Conservation (phyloP, 1,140 invertebrate genomes). For the Pemphigus obesinymphae region DNA sequence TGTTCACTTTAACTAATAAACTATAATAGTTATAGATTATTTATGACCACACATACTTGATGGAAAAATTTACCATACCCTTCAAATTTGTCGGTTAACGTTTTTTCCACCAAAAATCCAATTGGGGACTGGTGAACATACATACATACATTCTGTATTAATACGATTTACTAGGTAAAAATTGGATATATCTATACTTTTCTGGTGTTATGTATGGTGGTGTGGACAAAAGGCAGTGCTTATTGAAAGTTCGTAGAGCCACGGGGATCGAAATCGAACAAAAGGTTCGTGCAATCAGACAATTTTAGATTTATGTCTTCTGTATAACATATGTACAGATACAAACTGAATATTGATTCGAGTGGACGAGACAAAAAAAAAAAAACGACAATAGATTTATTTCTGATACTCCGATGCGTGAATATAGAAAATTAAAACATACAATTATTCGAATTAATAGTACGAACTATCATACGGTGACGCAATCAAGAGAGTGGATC, state of each 20-base stretch:
- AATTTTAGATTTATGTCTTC: slow-evolving; percentile 22
- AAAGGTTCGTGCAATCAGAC: slow-evolving; percentile 6
- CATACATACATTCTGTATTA: background rate
- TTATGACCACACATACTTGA: too few relatives aligned
- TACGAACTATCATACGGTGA: too few relatives aligned
- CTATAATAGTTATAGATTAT: too few relatives aligned
- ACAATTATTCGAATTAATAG: too few relatives aligned
- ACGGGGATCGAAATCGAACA: background rate
- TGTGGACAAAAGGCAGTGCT: slow-evolving; percentile 3
- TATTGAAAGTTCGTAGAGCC: background rate
- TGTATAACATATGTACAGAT: background rate
- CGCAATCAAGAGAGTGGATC: too few relatives aligned
- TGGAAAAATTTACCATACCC: too few relatives aligned
- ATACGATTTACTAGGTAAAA: background rate
- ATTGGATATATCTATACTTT: background rate
- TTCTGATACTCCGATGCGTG: background rate
- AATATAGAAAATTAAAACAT: background rate
- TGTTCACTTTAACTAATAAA: too few relatives aligned
- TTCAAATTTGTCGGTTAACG: too few relatives aligned
- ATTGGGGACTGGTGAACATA: background rate
- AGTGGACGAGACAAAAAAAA: background rate
- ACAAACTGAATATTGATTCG: background rate
- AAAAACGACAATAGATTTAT: background rate
- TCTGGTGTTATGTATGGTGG: background rate
- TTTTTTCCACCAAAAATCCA: background rate